phyloP scores from a whole-genome alignment of 2,113 vertebrate genomes.

The Calidris pygmaea region DNA sequence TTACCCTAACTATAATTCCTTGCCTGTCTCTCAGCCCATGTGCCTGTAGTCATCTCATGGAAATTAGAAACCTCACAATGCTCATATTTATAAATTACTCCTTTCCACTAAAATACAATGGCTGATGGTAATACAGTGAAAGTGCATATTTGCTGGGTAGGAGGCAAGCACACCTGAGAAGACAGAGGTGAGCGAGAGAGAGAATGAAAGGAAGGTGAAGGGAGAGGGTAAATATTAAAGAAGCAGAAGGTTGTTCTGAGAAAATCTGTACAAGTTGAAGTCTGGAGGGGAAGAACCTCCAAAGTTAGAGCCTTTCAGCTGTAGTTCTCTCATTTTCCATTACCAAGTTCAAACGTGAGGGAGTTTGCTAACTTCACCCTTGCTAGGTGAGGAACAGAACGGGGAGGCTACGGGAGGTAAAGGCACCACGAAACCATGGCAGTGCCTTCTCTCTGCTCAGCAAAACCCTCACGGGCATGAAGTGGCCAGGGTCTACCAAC shows the following conservation, averaged over 20 bases:
- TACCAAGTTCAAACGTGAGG: not conserved
- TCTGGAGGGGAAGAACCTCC: conserved; percentile 34
- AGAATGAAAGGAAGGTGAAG: not conserved
- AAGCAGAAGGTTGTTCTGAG: conserved; percentile 2
- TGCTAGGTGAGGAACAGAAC: not conserved
- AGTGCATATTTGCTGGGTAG: conserved; percentile 24
- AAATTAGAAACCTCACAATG: conserved; percentile 19
- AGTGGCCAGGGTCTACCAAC: not conserved
- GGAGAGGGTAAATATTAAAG: not conserved
- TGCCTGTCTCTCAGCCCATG: conserved; percentile 9
- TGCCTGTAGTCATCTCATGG: conserved; percentile 13
- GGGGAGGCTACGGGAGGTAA: not conserved
- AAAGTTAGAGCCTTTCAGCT: not conserved
- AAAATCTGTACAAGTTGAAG: conserved; percentile 46
- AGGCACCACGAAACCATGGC: not conserved
- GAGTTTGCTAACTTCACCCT: not conserved
- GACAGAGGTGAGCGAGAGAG: conserved; percentile 23
- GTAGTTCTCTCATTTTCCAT: not conserved
- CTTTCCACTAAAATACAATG: conserved; percentile 12
- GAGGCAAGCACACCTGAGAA: conserved; percentile 47
- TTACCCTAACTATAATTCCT: conserved; percentile 19
- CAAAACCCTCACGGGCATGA: not conserved
- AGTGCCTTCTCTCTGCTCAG: not conserved
- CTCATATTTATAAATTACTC: conserved; percentile 41
- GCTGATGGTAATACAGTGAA: not conserved